Evolutionary conservation across 2,888 invertebrate species (phyloP).

Genomic region (Epistrophella euchroma): DNA sequence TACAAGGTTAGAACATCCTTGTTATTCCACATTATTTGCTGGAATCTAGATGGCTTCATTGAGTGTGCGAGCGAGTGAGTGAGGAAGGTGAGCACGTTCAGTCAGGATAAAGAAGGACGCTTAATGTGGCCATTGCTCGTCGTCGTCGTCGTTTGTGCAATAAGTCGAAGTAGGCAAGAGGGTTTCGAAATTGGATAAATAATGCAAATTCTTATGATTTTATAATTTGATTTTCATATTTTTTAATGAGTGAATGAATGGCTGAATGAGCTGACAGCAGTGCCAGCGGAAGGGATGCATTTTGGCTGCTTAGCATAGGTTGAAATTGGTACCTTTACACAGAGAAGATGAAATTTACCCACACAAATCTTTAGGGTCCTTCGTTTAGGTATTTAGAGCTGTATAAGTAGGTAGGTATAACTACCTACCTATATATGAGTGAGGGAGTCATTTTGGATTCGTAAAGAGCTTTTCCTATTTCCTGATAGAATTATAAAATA

Average conservation of each 20-base stretch:
- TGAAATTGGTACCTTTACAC: neutral
- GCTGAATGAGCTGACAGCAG: conserved; percentile 37
- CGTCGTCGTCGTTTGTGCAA: conserved; percentile 1
- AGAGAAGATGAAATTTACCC: neutral
- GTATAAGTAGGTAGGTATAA: neutral
- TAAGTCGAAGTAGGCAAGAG: conserved; percentile 32
- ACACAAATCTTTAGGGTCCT: conserved; percentile 24
- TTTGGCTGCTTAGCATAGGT: conserved; percentile 4
- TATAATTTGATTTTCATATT: conserved; percentile 75
- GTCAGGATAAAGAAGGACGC: conserved; percentile 10
- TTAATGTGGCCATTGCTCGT: conserved; percentile 7
- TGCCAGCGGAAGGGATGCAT: conserved; percentile 47
- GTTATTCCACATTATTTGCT: conserved; percentile 67
- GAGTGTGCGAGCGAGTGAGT: conserved; percentile 36
- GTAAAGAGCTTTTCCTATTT: conserved; percentile 20
- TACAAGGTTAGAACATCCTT: conserved; percentile 73
- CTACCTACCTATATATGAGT: neutral
- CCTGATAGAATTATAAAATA: conserved; percentile 26
- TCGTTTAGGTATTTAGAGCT: neutral
- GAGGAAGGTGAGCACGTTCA: conserved; percentile 11
- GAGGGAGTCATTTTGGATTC: conserved; percentile 4
- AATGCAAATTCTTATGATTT: conserved; percentile 76
- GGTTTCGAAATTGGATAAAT: conserved; percentile 70
- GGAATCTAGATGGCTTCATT: conserved; percentile 41
- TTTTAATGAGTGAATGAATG: conserved; percentile 72